Evolutionary conservation across 2,797 vertebrate species (phyloP).

Genomic region (Squalus acanthias): DNA sequence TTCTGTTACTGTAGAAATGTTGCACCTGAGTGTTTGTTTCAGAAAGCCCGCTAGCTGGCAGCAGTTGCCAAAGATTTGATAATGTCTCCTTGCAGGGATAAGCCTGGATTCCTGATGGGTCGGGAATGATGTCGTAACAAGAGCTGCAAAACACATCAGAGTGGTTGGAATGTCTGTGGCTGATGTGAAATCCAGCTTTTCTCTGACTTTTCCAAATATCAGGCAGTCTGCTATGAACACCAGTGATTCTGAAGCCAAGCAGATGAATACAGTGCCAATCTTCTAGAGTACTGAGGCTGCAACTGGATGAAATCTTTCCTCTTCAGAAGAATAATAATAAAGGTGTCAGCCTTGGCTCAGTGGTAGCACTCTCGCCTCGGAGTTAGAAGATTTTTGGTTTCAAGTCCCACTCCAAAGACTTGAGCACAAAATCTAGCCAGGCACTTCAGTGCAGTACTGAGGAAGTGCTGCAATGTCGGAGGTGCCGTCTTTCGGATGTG

Average conservation of each 20-base stretch:
- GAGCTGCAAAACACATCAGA: constrained; percentile 16
- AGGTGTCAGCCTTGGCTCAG: neutral
- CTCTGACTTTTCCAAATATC: neutral
- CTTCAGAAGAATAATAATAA: neutral
- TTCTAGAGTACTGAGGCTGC: neutral
- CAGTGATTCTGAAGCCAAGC: neutral
- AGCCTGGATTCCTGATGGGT: neutral
- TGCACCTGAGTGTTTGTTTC: neutral
- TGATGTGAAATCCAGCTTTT: neutral
- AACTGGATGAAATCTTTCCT: neutral
- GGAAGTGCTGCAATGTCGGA: neutral
- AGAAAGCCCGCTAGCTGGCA: neutral
- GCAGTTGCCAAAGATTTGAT: neutral
- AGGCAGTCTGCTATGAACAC: neutral
- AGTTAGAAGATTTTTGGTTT: neutral
- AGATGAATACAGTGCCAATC: neutral
- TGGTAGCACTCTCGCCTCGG: neutral
- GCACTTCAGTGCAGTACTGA: neutral
- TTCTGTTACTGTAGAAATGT: neutral
- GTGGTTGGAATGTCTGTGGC: neutral
- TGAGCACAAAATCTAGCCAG: neutral
- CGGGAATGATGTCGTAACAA: neutral
- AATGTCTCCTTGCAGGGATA: neutral
- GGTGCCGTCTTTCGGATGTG: neutral
- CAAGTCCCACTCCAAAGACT: neutral